Evolutionary conservation across 1,140 invertebrate genomes (phyloP), one percentile per base, ranked within the genome.

Genomic region (Meloidogyne floridensis): DNA sequence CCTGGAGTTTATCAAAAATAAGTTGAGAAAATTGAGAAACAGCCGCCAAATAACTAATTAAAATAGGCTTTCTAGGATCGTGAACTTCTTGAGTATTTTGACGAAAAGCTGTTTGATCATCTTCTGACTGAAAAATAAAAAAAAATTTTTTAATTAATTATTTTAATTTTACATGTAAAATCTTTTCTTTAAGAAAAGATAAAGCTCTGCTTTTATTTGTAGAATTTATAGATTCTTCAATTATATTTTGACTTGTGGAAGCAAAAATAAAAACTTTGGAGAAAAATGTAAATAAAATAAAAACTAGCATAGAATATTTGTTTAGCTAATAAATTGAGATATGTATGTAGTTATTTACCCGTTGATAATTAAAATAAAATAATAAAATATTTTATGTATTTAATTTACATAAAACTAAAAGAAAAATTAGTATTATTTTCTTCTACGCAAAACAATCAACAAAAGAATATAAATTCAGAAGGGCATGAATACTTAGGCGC

Each of bases 11-110:
- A n/a, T 83, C 77, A 71, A 83, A 84, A 13, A 84, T 65, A 65
- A 83, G 54, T 59, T 80, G 59, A 6, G 82, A 69, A 76, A 87
- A 83, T 56, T 85, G 85, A 53, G 70, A 78, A 20, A 87, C 80
- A 11, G 86, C 86, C 13, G 80, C 82, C 71, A 87, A 65, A 71
- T 88, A 87, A 72, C 86, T 87, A 75, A 87, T 75, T 72, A 86
- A 74, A 80, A 86, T 87, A 7, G 43, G 13, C 18, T 80, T 54
- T 43, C 81, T 42, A 13, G 81, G 82, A 59, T 82, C 81, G 54
- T 82, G 83, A 32, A 80, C 18, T n/a, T 74, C 72, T 65, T 65
- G 59, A 13, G 59, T 2, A 6, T n/a, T 65, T 18, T 65, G 59
- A n/a, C 59, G 59, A 13, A 65, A 4, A 18, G 59, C 4, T 6